Evolutionary conservation across 2,113 vertebrate genomes (phyloP), one percentile per base, ranked within the genome.

Genomic region (Xiphophorus hellerii): DNA sequence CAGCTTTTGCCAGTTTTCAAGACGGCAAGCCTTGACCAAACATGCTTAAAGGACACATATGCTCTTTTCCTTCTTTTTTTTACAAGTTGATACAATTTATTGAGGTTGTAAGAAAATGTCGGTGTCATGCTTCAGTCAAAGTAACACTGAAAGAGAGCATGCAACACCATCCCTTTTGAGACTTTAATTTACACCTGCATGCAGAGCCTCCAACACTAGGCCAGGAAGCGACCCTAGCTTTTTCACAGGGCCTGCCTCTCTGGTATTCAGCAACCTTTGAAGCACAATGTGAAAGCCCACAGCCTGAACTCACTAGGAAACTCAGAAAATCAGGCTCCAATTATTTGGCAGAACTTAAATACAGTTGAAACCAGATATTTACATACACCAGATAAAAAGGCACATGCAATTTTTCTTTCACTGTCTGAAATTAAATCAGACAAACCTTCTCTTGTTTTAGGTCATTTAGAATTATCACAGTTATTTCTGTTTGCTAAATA

Each of bases 11-110:
- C 60, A 31, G 28, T 33, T 63, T 30, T 4, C 37, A 17, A 73
- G 29, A 68, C n/a, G 39, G n/a, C 25, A 54, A 33, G 69, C 51
- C 20, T 15, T 62, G 35, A 27, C 28, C 65, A 77, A 73, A 66
- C 35, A 14, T 28, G 2, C 39, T n/a, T 17, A 77, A 71, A 71
- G 35, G 35, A 66, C 25, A 13, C 65, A 42, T 20, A 42, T 66
- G 48, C 48, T 54, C 48, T 54, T 54, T 54, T 25, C 20, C 7
- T 51, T 25, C 6, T 58, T 58, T 58, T 33, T 20, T 29, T 65
- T 33, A 11, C 10, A 65, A 35, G 8, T 35, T 65, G 31, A 65
- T 33, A 65, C 31, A 33, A 65, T 65, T 22, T 35, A 11, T 20
- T 33, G 10, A 35, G 63, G 20, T 44, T 27, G 15, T 42, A 66